Percentiles rank a stretch among this genome's conserved stretches.
Conservation (phyloP, 2,113 vertebrate species). For the Sebastes schlegelii region DNA sequence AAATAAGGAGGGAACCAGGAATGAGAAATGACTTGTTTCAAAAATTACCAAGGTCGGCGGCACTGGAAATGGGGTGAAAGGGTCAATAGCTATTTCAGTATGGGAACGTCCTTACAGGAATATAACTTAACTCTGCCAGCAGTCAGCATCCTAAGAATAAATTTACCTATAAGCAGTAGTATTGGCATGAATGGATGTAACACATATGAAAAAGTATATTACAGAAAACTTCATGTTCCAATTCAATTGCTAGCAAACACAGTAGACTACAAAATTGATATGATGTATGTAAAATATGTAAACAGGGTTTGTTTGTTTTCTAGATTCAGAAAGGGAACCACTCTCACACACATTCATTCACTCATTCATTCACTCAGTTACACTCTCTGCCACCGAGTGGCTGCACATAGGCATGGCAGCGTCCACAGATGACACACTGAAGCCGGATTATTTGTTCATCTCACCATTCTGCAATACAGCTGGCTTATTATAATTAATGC, state of each 20-base stretch:
- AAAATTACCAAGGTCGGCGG: conserved; percentile 45
- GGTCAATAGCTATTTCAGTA: conserved; percentile 54
- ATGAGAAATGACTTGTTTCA: conserved; percentile 58
- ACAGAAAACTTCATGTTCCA: background rate
- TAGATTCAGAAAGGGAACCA: background rate
- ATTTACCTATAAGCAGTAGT: background rate
- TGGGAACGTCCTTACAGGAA: background rate
- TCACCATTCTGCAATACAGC: background rate
- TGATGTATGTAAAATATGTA: background rate
- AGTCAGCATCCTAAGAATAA: background rate
- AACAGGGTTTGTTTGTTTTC: background rate
- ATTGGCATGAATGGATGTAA: background rate
- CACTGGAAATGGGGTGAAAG: conserved; percentile 53
- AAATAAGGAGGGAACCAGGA: conserved; percentile 34
- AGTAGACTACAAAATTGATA: background rate
- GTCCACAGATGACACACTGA: no score
- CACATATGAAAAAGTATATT: background rate
- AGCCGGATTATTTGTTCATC: background rate
- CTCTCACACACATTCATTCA: background rate
- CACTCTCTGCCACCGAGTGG: conserved; percentile 28
- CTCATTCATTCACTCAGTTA: background rate
- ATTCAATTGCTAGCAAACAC: background rate
- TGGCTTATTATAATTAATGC: background rate
- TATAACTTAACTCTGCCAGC: background rate
- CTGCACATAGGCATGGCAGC: background rate